Evolutionary conservation across 2,113 vertebrate species (phyloP).

Genomic region (Oophaga pumilio): DNA sequence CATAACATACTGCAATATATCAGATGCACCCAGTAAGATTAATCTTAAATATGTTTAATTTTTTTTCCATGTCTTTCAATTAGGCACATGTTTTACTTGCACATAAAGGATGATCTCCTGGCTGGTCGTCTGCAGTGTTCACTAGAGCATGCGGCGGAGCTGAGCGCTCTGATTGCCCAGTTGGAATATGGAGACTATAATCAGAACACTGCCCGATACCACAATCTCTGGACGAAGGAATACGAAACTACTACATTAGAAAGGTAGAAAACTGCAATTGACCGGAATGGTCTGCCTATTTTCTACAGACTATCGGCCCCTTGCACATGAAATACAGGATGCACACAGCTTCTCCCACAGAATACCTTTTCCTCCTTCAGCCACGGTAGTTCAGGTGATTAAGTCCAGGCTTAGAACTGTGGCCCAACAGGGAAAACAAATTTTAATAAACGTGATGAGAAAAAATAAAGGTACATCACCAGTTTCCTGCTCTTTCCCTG

Average conservation of each 20-base stretch:
- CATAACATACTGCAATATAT: background rate
- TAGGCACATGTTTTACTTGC: slow-evolving; percentile 94
- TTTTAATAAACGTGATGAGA: no score
- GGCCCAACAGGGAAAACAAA: no score
- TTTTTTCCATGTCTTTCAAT: slow-evolving; percentile 50
- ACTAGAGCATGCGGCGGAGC: slow-evolving; percentile 87
- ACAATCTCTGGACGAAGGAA: slow-evolving; percentile 86
- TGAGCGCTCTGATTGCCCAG: slow-evolving; percentile 91
- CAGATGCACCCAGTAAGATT: background rate
- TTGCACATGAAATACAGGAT: no score
- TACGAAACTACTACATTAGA: slow-evolving; percentile 74
- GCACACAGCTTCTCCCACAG: no score
- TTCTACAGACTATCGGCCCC: no score
- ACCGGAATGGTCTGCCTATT: no score
- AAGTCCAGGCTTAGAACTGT: no score
- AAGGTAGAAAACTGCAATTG: slow-evolving; percentile 67
- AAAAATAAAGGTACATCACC: no score
- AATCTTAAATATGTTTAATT: background rate
- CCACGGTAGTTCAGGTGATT: no score
- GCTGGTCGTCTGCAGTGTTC: slow-evolving; percentile 89
- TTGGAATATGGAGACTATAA: slow-evolving; percentile 96
- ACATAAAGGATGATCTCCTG: slow-evolving; percentile 93
- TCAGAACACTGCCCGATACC: slow-evolving; percentile 94
- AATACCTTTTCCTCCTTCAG: no score
- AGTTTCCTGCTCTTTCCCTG: no score